A percentile compares a stretch with the other conserved stretches of the same genome.
Conservation (phyloP, 2,113 vertebrate genomes). For the Sapayoa aenigma region DNA sequence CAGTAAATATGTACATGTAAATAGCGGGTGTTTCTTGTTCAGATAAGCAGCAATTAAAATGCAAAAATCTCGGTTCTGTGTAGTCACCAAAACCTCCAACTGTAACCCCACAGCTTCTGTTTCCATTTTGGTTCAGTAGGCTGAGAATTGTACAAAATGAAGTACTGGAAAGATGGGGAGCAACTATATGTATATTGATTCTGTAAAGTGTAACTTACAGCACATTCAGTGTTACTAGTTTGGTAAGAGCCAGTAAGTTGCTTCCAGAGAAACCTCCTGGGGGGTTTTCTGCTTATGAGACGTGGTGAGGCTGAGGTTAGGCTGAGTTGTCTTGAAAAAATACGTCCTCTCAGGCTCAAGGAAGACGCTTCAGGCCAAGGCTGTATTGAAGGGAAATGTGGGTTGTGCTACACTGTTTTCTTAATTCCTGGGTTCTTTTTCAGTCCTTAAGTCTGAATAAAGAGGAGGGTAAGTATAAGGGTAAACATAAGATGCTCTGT, state of each 20-base stretch:
- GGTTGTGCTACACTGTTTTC: not conserved
- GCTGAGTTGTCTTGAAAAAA: not conserved
- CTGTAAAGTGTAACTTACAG: not conserved
- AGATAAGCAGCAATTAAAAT: not conserved
- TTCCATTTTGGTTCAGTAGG: not conserved
- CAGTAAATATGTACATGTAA: accelerated
- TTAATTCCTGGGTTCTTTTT: not conserved
- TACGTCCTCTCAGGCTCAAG: accelerated
- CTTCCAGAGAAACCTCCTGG: not conserved
- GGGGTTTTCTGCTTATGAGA: not conserved
- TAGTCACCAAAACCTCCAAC: not conserved
- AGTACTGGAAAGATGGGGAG: not conserved
- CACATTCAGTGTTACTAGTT: not conserved
- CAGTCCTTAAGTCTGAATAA: not conserved
- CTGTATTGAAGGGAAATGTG: not conserved
- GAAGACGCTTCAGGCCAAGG: not conserved
- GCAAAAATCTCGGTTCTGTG: not conserved
- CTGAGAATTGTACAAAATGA: not conserved
- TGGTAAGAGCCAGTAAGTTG: not conserved
- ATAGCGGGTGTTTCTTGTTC: not conserved
- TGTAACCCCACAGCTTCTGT: not conserved
- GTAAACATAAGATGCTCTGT: too few species aligned
- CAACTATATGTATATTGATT: not conserved
- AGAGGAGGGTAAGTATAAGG: not conserved
- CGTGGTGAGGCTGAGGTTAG: not conserved